These are phyloP conservation scores for Tupaia chinensis DNA, from an alignment of 2,113 vertebrate genomes.

Conservation along the genomic window DNA sequence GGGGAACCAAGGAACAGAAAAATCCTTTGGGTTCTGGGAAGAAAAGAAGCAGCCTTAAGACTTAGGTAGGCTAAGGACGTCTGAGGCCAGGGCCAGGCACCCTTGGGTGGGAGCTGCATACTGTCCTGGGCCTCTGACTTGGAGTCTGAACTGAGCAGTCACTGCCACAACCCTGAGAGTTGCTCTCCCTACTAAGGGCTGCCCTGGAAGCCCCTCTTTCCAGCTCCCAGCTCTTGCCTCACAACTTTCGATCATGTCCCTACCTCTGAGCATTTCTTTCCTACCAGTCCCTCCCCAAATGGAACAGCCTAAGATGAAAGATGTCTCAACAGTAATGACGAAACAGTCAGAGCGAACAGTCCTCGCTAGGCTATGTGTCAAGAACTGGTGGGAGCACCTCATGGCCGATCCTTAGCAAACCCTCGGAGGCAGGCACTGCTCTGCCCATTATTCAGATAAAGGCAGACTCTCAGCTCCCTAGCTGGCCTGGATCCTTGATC, in stretches of 20 bases:
- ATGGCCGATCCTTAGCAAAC: background rate
- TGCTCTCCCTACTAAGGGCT: background rate
- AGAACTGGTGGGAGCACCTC: background rate
- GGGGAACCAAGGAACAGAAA: background rate
- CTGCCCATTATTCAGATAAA: conserved; percentile 29
- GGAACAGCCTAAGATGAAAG: background rate
- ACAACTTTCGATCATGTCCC: background rate
- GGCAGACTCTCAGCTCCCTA: background rate
- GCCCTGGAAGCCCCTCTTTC: background rate
- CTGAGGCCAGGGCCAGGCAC: background rate
- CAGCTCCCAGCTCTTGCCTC: background rate
- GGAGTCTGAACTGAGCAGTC: background rate
- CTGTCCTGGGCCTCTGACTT: background rate
- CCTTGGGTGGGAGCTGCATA: background rate
- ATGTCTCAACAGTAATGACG: background rate
- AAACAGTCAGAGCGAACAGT: background rate
- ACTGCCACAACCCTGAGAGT: background rate
- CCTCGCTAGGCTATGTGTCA: background rate
- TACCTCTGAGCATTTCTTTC: conserved; percentile 1
- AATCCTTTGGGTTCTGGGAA: conserved; percentile 16
- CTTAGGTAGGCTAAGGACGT: background rate
- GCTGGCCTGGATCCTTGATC: background rate
- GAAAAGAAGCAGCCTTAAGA: background rate
- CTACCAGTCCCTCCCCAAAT: background rate
- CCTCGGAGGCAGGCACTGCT: background rate